phyloP scores from a whole-genome alignment of 2,797 vertebrate genomes.

The Darevskia mixta region DNA sequence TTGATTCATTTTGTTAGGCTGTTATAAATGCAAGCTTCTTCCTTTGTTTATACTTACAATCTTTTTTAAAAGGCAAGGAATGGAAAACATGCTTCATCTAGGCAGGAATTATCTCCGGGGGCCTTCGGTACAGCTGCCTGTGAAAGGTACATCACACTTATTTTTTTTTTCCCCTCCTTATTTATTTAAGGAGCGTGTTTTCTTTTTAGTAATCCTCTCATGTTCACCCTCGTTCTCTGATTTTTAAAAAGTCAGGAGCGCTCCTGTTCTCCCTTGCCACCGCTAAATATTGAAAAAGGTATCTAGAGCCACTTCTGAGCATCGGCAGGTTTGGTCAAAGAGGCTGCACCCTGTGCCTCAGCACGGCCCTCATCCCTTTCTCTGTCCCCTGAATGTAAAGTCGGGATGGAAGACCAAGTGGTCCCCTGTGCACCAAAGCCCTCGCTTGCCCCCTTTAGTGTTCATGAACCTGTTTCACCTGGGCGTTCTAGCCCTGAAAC shows the following conservation, averaged over 20 bases:
- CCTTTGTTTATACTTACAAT: conserved; percentile 59
- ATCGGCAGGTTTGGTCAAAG: conserved; percentile 43
- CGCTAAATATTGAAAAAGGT: not conserved
- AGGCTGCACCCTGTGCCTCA: conserved; percentile 13
- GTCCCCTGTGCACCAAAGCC: not conserved
- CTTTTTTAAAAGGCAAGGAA: conserved; percentile 74
- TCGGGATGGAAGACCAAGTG: conserved; percentile 50
- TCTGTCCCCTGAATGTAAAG: conserved; percentile 18
- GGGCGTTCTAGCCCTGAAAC: not conserved
- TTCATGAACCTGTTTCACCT: not conserved
- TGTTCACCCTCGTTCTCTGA: not conserved
- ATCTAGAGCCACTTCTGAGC: conserved; percentile 22
- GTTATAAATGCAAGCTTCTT: conserved; percentile 22
- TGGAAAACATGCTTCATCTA: conserved; percentile 74
- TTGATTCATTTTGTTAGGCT: conserved; percentile 53
- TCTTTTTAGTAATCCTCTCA: not conserved
- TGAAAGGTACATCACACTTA: conserved; percentile 77
- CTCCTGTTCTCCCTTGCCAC: not conserved
- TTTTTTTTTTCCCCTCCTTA: fast-evolving
- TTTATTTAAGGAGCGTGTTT: not conserved
- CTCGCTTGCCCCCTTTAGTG: not conserved
- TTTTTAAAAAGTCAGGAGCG: not conserved
- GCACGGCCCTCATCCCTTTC: not conserved
- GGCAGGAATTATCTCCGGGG: conserved; percentile 72
- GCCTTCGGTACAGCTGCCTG: conserved; percentile 61